Conservation (phyloP, 2,113 vertebrate species). For the Dendropsophus ebraccatus region DNA sequence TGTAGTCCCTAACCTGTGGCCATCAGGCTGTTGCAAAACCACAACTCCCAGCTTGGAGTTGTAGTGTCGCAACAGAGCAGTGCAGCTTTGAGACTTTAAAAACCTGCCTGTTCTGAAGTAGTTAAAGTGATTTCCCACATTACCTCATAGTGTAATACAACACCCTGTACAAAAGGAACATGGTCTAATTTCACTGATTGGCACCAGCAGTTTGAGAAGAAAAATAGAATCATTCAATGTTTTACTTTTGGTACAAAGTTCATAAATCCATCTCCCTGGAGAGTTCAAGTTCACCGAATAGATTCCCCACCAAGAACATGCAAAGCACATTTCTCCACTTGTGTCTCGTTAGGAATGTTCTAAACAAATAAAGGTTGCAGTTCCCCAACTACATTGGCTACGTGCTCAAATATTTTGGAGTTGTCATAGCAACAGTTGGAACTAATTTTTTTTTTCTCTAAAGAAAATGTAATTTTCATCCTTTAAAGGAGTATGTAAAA, state of each 20-base stretch:
- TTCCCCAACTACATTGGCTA: slow-evolving; percentile 43
- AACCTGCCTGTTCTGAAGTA: neutral
- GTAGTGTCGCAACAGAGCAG: too few relatives aligned
- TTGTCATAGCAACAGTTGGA: slow-evolving; percentile 46
- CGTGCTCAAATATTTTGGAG: slow-evolving; percentile 54
- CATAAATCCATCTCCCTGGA: slow-evolving; percentile 20
- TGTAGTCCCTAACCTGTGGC: too few relatives aligned
- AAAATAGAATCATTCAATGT: neutral
- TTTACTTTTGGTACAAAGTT: neutral
- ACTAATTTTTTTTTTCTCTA: slow-evolving; percentile 1
- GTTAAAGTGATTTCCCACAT: slow-evolving; percentile 8
- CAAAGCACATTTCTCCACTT: slow-evolving; percentile 45
- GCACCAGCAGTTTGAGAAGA: slow-evolving; percentile 3
- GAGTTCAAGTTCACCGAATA: slow-evolving; percentile 15
- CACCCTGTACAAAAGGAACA: neutral
- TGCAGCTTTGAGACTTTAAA: neutral
- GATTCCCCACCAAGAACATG: slow-evolving; percentile 36
- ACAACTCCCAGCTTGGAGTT: too few relatives aligned
- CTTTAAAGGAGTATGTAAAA: neutral
- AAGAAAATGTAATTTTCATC: slow-evolving; percentile 30
- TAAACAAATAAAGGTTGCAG: slow-evolving; percentile 42
- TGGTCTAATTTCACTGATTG: slow-evolving; percentile 29
- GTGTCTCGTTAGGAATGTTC: slow-evolving; percentile 45
- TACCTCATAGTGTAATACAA: neutral
- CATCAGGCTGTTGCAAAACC: too few relatives aligned